A percentile compares a stretch with the other conserved stretches of the same genome.
These are phyloP conservation scores for Diglossa cyanea DNA, from an alignment of 2,797 vertebrate species.

Conservation along the genomic window DNA sequence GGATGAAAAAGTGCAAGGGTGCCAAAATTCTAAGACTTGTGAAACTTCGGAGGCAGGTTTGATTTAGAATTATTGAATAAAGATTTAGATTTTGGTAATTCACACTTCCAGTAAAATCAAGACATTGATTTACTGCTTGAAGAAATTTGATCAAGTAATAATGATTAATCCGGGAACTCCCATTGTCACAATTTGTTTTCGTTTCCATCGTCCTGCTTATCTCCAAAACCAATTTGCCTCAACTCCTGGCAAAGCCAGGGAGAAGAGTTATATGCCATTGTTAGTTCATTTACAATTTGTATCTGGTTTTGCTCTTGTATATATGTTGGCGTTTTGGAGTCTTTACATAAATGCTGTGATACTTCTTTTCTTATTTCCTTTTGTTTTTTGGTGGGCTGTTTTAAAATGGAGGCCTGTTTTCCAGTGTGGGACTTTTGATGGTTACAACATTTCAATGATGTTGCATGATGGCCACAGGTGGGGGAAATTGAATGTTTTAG, in stretches of 20 bases:
- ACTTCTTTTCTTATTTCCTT: conserved; percentile 25
- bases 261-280: conserved; percentile 61
- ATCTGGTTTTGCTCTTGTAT: conserved; percentile 75
- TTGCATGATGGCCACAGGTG: conserved; percentile 67
- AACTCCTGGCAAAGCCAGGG: conserved; percentile 59
- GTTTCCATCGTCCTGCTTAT: conserved; percentile 68
- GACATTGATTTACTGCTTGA: neutral
- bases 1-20: neutral
- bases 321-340: conserved; percentile 75
- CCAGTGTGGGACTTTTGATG: conserved; percentile 64
- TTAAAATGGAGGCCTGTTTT: conserved; percentile 73
- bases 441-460: conserved; percentile 62
- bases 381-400: conserved; percentile 70
- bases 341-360: conserved; percentile 74
- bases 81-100: neutral
- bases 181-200: conserved; percentile 66
- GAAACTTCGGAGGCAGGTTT: neutral
- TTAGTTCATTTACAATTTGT: conserved; percentile 61
- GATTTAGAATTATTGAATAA: neutral
- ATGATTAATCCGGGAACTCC: conserved; percentile 67
- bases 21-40: neutral
- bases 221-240: conserved; percentile 67
- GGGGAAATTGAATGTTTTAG: conserved; percentile 69
- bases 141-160: conserved; percentile 74
- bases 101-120: neutral